Base-by-base conservation (phyloP, 2,113 vertebrate species). In the Trachemys scripta region DNA sequence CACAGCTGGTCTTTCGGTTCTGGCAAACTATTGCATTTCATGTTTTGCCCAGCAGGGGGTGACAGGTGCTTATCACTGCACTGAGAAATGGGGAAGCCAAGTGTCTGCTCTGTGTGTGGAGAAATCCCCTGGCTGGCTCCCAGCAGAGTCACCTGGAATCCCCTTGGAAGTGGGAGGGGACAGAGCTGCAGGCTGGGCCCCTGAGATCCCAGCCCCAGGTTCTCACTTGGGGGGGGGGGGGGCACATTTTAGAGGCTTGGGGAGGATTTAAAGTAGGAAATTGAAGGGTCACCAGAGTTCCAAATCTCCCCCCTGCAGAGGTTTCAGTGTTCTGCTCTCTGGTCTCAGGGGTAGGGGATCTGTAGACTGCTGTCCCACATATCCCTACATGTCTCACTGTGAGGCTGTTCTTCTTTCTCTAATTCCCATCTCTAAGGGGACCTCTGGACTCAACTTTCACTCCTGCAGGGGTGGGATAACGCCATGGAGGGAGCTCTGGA, bases 1-100 rank as follows among this genome's bases (percentile, higher is more conserved):
- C 95, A 89, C 96, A 97, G 96, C 96, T 96, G 96, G 93, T 88
- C 88, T 87, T 5, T 59, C 1, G 38, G 80, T 94, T 45, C 38
- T 80, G 38, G 31, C 17, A 25, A 27, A 50, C 17, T 10, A 3
- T 35, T 87, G 84, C 84, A 45, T 78, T 78, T 78, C 24, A 27
- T 78, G 25, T 47, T 25, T 27, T 88, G 86, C 94, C 96, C 24
- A 3, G 94, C 96, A 93, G 93, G 80, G 93, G 88, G 95, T 95
- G 96, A 96, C 93, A 79, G 84, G 72, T 38, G 19, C 65, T 83
- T 1, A 51, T 76, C 3, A 29, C 83, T n/a, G 49, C 49, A 12
- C 49, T 31, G 49, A 19, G 49, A 31, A 29, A 35, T 50, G 10
- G 31, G 76, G 3, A 10, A 65, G 81, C 89, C 6, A 0, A 10